These are phyloP conservation scores for Catocala sponsa DNA, from an alignment of 2,888 invertebrate species.

Conservation along the genomic window DNA sequence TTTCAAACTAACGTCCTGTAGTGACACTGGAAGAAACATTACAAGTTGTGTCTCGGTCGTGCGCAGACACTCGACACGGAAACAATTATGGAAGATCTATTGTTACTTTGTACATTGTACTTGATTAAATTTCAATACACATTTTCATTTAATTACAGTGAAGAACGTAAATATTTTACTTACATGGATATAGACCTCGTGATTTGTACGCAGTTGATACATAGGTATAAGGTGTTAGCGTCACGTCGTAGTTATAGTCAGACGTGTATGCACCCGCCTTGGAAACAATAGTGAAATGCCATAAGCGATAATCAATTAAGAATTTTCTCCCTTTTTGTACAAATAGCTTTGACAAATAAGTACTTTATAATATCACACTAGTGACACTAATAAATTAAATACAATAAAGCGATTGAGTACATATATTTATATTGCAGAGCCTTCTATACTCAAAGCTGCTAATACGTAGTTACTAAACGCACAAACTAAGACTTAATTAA, in stretches of 20 bases:
- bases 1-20: conserved; percentile 15
- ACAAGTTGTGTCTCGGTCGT: conserved; percentile 10
- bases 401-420: conserved; percentile 34
- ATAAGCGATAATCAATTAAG: conserved; percentile 47
- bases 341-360: conserved; percentile 44
- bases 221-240: neutral
- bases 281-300: conserved; percentile 15
- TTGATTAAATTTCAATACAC: conserved; percentile 27
- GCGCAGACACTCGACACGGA: conserved; percentile 5
- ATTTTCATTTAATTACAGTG: conserved; percentile 13
- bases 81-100: conserved; percentile 29
- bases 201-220: too few relatives aligned
- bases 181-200: conserved; percentile 14
- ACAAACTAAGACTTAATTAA: conserved; percentile 32
- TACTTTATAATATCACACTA: conserved; percentile 27
- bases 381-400: conserved; percentile 36
- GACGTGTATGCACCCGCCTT: conserved; percentile 1
- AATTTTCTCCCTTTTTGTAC: conserved; percentile 67
- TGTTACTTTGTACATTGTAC: conserved; percentile 41
- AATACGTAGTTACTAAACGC: conserved; percentile 31
- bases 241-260: conserved; percentile 9
- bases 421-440: conserved; percentile 25
- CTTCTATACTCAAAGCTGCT: conserved; percentile 34
- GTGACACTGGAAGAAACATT: conserved; percentile 24
- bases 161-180: conserved; percentile 13